A percentile compares a stretch with the other conserved stretches of the same genome.
Evolutionary conservation across 2,888 invertebrate species (phyloP).

Genomic region (Eupithecia pulchellata): DNA sequence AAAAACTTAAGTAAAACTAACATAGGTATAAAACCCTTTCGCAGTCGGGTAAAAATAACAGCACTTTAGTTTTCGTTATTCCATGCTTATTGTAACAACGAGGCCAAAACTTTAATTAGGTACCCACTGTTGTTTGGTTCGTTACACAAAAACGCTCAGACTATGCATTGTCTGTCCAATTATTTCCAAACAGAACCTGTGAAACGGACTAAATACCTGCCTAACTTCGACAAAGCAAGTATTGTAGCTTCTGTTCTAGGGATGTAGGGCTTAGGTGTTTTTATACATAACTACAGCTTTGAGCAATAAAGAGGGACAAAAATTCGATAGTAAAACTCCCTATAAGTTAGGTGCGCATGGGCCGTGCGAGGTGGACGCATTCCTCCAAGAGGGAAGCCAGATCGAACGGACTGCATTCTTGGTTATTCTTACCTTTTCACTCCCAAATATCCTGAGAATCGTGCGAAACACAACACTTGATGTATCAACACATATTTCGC

Average conservation of each 20-base stretch:
- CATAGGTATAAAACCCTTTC: too few relatives aligned
- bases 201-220: conserved; percentile 13
- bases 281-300: neutral
- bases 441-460: conserved; percentile 55
- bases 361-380: conserved; percentile 77
- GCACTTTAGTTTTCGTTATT: too few relatives aligned
- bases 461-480: conserved; percentile 47
- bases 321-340: conserved; percentile 57
- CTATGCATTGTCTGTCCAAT: conserved; percentile 21
- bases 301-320: conserved; percentile 49
- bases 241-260: neutral
- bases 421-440: conserved; percentile 75
- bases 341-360: conserved; percentile 79
- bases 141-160: conserved; percentile 15
- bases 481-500: conserved; percentile 65
- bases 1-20: too few relatives aligned
- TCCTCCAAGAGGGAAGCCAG: conserved; percentile 81
- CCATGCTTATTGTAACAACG: neutral
- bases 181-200: conserved; percentile 18
- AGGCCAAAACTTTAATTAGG: conserved; percentile 11
- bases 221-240: conserved; percentile 4
- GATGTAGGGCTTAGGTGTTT: neutral
- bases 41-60: too few relatives aligned
- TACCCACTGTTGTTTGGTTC: conserved; percentile 3
- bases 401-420: conserved; percentile 79